Conservation (phyloP, 2,888 invertebrate species). For the Nymphalis c-album region DNA sequence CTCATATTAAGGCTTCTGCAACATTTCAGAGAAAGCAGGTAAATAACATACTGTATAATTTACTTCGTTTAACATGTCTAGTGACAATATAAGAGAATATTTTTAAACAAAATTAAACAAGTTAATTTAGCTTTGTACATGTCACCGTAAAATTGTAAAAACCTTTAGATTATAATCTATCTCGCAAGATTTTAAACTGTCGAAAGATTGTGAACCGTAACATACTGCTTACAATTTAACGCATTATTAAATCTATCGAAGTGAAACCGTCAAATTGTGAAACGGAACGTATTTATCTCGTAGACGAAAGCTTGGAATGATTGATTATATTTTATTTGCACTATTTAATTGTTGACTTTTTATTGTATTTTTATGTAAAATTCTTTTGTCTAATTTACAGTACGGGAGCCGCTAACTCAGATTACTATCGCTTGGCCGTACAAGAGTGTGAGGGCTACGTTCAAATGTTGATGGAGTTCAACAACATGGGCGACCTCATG, state of each 20-base stretch:
- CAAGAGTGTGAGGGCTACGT: constrained; percentile 93
- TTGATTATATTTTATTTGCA: not conserved
- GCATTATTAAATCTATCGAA: too few relatives aligned
- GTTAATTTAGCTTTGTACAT: too few relatives aligned
- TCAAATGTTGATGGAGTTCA: constrained; percentile 94
- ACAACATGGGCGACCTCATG: constrained; percentile 98
- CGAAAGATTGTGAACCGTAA: too few relatives aligned
- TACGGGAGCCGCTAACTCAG: constrained; percentile 70
- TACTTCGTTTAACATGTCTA: not conserved
- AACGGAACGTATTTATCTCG: too few relatives aligned
- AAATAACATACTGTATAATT: constrained; percentile 31
- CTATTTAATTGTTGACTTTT: not conserved
- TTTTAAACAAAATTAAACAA: too few relatives aligned
- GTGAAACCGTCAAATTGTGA: too few relatives aligned
- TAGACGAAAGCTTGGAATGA: not conserved
- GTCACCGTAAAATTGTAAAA: too few relatives aligned
- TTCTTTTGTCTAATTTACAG: constrained; percentile 42
- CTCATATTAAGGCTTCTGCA: constrained; percentile 93
- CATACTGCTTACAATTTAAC: too few relatives aligned
- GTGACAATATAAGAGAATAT: too few relatives aligned
- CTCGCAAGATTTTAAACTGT: too few relatives aligned
- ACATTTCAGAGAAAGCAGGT: constrained; percentile 93
- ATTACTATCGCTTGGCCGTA: constrained; percentile 86
- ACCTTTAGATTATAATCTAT: too few relatives aligned
- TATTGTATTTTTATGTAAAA: not conserved